Percentiles rank a stretch among this genome's conserved stretches.
These are phyloP conservation scores for Hydrolagus affinis DNA, from an alignment of 2,113 vertebrate species.

Conservation along the genomic window DNA sequence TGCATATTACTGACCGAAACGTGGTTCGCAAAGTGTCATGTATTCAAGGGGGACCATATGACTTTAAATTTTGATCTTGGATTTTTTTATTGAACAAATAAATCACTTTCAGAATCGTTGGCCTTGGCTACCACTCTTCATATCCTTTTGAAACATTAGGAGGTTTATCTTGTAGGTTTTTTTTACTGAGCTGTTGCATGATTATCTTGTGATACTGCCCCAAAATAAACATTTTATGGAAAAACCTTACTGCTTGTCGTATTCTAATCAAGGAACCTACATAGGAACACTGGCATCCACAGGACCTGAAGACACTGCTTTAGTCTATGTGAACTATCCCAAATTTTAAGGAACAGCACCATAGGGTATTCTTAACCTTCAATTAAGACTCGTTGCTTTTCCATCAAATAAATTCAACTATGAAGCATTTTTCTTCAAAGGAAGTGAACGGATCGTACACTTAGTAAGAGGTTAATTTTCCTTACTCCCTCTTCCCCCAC, in stretches of 20 bases:
- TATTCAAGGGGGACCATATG: constrained; percentile 30
- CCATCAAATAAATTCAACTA: constrained; percentile 22
- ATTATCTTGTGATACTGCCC: constrained; percentile 60
- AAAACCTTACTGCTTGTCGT: not conserved
- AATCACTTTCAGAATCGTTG: constrained; percentile 47
- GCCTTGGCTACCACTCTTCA: constrained; percentile 53
- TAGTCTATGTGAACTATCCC: no score
- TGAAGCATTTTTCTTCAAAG: not conserved
- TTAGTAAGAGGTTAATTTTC: no score
- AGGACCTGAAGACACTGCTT: no score
- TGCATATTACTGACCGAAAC: constrained; percentile 29
- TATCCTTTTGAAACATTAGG: constrained; percentile 39
- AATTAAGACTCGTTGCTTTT: constrained; percentile 21
- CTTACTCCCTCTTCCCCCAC: no score
- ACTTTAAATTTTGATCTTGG: constrained; percentile 2
- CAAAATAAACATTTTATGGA: constrained; percentile 64
- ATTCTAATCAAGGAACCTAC: not conserved
- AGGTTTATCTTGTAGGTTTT: constrained; percentile 44
- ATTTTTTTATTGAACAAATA: constrained; percentile 43
- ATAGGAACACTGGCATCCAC: no score
- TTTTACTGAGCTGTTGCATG: constrained; percentile 64
- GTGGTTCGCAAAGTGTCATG: constrained; percentile 8
- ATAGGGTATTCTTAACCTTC: constrained; percentile 34
- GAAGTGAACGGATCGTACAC: no score
- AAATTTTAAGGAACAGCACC: constrained; percentile 40